Base-by-base conservation (phyloP, 2,888 invertebrate genomes). In the Mallateleia sp. region DNA sequence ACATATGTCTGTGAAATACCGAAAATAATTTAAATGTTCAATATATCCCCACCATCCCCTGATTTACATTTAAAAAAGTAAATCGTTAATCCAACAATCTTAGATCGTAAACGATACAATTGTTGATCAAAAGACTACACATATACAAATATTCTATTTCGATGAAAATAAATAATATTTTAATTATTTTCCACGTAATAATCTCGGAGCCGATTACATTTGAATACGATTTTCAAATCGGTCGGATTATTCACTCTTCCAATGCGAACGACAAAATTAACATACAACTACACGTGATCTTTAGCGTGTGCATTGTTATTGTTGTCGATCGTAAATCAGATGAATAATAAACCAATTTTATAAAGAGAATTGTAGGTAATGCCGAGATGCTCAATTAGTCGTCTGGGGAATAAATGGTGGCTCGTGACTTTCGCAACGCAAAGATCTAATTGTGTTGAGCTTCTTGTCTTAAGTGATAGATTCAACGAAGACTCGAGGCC, bases 291-390 rank as follows among this genome's bases (percentile, higher is more conserved):
- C 45, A 54, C 62, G 25, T 66, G 38, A 74, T 71, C 47, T 62
- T 71, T 72, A 50, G 54, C 54, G 20, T 60, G 52, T 74, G 74
- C 72, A 79, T 67, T 79, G 79, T 74, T 79, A 52, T 58, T 62
- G 64, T 67, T 78, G 77, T 50, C 58, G 72, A 71, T 84, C 58
- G 78, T 77, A 84, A 84, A 72, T 78, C 72, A 84, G 72, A 58
- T 71, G 83, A 82, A 89, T 91, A 91, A 92, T 91, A 91, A 91
- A 91, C 89, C 90, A 92, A 92, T 93, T 92, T 92, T 90, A 88
- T 84, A 86, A 88, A 88, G 86, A 88, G 88, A 88, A 90, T 89
- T 88, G 86, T 85, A 84, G 86, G 89, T 84, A 89, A 89, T 75
- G 79, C 75, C 58, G 75, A 85, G 87, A 88, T 89, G 84, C 60